Percentiles rank a stretch among this genome's conserved stretches.
Evolutionary conservation across 2,113 vertebrate genomes (phyloP).

Genomic region (Oreochromis tanganicae): DNA sequence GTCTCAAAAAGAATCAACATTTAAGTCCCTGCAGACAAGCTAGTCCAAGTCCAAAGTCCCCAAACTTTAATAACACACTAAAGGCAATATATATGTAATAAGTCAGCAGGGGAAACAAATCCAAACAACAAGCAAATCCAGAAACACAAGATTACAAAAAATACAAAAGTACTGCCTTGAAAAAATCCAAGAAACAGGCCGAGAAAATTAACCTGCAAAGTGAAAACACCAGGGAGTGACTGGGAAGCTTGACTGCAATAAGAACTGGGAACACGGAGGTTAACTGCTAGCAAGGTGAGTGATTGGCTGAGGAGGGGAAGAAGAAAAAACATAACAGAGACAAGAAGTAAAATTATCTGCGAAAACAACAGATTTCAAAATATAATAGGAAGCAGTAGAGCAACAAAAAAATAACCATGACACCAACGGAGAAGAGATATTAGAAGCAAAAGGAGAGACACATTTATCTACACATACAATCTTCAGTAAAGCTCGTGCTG

Average conservation of each 20-base stretch:
- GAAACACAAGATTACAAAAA: neutral
- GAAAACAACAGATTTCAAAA: neutral
- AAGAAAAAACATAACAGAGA: neutral
- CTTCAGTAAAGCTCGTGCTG: accelerated
- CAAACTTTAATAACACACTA: neutral
- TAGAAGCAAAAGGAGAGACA: neutral
- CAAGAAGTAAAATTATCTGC: neutral
- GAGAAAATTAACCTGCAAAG: neutral
- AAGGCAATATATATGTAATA: neutral
- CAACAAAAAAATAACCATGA: neutral
- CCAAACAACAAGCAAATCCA: neutral
- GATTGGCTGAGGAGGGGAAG: neutral
- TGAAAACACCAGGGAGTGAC: neutral
- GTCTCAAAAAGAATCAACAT: neutral
- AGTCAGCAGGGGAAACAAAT: neutral
- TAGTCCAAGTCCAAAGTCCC: neutral
- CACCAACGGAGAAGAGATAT: accelerated
- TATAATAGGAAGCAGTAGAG: neutral
- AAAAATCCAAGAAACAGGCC: neutral
- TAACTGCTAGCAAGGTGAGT: neutral
- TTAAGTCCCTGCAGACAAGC: neutral
- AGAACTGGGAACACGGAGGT: accelerated
- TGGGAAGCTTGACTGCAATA: neutral
- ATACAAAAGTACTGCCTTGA: neutral
- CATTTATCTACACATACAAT: neutral